Evolutionary conservation across 2,113 vertebrate species (phyloP), one percentile per base, ranked within the genome.

Genomic region (Sorex fumeus): DNA sequence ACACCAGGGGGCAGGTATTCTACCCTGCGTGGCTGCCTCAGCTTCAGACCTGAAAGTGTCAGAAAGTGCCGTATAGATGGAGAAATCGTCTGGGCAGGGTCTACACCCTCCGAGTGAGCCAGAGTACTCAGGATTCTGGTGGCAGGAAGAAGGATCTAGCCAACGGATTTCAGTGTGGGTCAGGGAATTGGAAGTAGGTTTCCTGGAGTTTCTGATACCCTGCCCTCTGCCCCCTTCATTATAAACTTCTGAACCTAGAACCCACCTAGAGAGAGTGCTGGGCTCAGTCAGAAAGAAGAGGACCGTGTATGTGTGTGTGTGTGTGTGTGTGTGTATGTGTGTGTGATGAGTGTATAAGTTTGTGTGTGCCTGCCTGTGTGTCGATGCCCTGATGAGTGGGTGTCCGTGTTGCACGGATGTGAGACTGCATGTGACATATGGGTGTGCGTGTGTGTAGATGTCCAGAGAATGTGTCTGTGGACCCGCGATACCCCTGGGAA

Each of bases 241-340:
- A 13, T 64, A 67, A 43, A 47, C 16, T 64, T 50, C 70, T 75
- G 13, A 30, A 69, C 40, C 40, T 40, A 40, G 40, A 40, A 40
- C 40, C 40, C 40, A 40, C 40, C 40, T 40, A 40, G 85, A 82
- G n/a, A 40, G 85, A 82, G n/a, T 40, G 5, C 18, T 75, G 47
- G 57, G 27, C 21, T 91, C n/a, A 43, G 27, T 81, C 53, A 78
- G 79, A 40, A 93, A 90, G 82, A 89, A 88, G 43, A 66, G 36
- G 74, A 62, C 43, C 18, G 19, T 62, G 34, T 74, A 40, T 67
- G 19, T 75, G 13, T 85, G 15, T 84, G 77, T 57, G 6, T 32
- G 0, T 25, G 62, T 27, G 0, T 15, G 28, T 74, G 23, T 77
- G 36, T 16, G 36, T 4, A 21, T 85, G 19, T 4, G 3, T 82